These are phyloP conservation scores for Naja naja DNA, from an alignment of 2,113 vertebrate genomes.

Conservation along the genomic window DNA sequence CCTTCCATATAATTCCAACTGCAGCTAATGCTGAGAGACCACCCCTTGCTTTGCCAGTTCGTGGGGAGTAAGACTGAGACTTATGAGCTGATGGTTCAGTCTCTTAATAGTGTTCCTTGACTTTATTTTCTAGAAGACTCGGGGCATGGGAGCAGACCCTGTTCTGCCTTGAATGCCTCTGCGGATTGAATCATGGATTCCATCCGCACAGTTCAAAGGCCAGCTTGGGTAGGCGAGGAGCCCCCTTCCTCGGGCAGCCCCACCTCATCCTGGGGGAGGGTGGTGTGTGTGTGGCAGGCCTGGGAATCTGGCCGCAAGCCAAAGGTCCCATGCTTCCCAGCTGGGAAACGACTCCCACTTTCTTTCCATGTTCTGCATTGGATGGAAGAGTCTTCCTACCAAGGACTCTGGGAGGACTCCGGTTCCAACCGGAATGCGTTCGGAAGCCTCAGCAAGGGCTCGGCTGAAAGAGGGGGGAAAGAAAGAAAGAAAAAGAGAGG, in stretches of 20 bases:
- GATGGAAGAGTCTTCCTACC: neutral
- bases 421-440: neutral
- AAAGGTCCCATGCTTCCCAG: neutral
- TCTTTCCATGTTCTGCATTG: conserved; percentile 24
- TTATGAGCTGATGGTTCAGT: neutral
- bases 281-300: neutral
- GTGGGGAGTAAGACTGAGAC: neutral
- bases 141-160: neutral
- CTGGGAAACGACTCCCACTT: neutral
- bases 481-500: neutral
- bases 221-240: too few relatives aligned
- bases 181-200: neutral
- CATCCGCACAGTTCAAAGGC: neutral
- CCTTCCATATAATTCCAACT: neutral
- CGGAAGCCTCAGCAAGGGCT: conserved; percentile 20
- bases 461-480: conserved; percentile 11
- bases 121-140: neutral
- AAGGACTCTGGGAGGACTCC: neutral
- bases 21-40: neutral
- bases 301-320: neutral
- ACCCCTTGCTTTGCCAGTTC: neutral
- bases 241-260: neutral
- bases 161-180: neutral
- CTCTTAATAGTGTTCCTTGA: too few relatives aligned
- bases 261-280: too few relatives aligned